Base-by-base conservation (phyloP, 2,113 vertebrate species). In the Lepus europaeus region DNA sequence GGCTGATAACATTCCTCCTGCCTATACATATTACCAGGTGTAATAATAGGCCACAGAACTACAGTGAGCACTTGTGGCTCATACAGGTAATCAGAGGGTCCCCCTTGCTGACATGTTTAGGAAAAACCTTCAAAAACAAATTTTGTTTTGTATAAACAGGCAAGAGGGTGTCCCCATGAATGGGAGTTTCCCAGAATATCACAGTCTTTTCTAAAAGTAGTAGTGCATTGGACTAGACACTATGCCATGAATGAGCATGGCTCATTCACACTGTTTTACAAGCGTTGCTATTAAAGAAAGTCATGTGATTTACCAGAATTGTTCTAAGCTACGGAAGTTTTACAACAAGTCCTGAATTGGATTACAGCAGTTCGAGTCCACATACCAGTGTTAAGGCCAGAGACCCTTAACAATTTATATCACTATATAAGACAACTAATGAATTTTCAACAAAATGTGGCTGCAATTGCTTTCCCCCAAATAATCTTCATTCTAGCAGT, bases 211-310 rank as follows among this genome's bases (percentile, higher is more conserved):
- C 61, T 80, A 93, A 93, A 68, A 17, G 61, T 69, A 79, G 85
- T 84, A 96, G 36, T 93, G 13, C n/a, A 82, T 53, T 16, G 29
- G 61, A 89, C 79, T n/a, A 3, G 22, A 90, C 31, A 9, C n/a
- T 95, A 90, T 45, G 51, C 81, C 96, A 16, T 56, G 77, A 90
- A 82, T 83, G 64, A 14, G 56, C 14, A 68, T 74, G 31, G 33
- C 16, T 96, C 80, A 87, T 84, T 94, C 80, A 72, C 23, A 79
- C 39, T 92, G 33, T 86, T 97, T 96, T 84, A 12, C 27, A 95
- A 90, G 51, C 66, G 70, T 69, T 95, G 93, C 93, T 91, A 89
- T 89, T 81, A 91, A 96, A 92, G 96, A 56, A 82, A 96, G 66
- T 93, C 87, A 97, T 53, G 56, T 78, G 90, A 93, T 90, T 90